Base-by-base conservation (phyloP, 2,888 invertebrate genomes). In the Chloroclysta siterata region DNA sequence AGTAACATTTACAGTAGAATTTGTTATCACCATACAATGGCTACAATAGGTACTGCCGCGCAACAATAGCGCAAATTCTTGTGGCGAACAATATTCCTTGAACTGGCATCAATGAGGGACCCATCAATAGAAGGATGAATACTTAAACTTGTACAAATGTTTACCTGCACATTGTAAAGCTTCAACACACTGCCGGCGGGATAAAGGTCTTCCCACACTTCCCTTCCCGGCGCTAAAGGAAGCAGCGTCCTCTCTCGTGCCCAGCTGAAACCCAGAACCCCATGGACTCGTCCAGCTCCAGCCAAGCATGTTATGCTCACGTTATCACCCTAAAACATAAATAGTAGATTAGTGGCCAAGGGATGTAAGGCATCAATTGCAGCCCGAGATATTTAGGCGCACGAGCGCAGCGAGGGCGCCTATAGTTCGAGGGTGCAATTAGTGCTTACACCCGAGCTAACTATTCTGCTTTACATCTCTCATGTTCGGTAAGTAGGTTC, bases 181-280 rank as follows among this genome's bases (percentile, higher is more conserved):
- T 96, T 96, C 5, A 97, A 89, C 59, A 97, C 96, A 76, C 96
- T 97, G 8, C 97, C 97, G 63, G 96, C 95, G 0, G 97, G 97
- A 82, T 95, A 96, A 29, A 97, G 92, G 78, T 97, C 97, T 80
- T 97, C 97, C 95, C 97, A 97, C 73, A 96, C 96, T 76, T 96
- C 96, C n/a, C 94, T 94, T 6, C 95, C 95, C 0, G 96, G 96
- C 56, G 94, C 94, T 64, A 97, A 94, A 52, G 95, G 96, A 22
- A 97, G 94, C 13, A 97, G 88, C 10, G 94, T 95, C 61, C 95
- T 94, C 78, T 97, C 97, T 71, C 96, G 95, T 0, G 96, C 96
- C 97, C 97, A 97, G 76, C 96, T 97, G 81, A 97, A 97, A 5
- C 97, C 97, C 59, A 96, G 93, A 42, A 94, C 95, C 0, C 94